Base-by-base conservation (phyloP, 2,888 invertebrate species). In the Adineta ricciae region DNA sequence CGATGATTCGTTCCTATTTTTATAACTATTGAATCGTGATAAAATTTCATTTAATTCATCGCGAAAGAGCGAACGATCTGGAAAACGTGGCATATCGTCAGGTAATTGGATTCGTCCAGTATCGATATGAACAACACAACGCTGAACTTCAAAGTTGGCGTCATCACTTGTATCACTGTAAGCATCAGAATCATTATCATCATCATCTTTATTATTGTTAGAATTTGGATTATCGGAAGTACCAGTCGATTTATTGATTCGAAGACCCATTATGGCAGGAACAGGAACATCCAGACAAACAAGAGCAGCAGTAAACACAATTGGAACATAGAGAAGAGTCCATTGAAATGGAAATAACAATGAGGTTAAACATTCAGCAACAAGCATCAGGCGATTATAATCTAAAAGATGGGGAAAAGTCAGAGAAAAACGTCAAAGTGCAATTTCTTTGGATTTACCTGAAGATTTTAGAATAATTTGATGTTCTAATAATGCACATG, bases 291-390 rank as follows among this genome's bases (percentile, higher is more conserved):
- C 99, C 83, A 99, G 93, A 91, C 99, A 99, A 90, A 97, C 96
- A 21, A 89, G 88, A 72, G 90, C 88, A 7, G 92, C 90, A 84
- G 96, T 95, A 1, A 99, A 99, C 88, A 99, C 92, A 89, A 99
- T 97, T 49, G 99, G 99, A 86, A 98, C 99, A 91, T 99, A 99
- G 5, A 99, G 97, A 91, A 99, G 97, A 84, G 97, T 96, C 99
- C 99, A 99, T 46, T 94, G 92, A 90, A 98, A 99, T 2, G 99
- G 99, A 89, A 97, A 94, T 64, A 97, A 92, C 41, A 99, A 92
- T 0, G 95, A 93, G 5, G 94, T 94, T 88, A 97, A 93, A 88
- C 96, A 94, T 91, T 99, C 99, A 9, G 97, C 95, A 27, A 99
- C 96, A 87, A 97, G 92, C 96, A 98, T 98, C 88, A 99, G 91